Evolutionary conservation across 2,113 vertebrate species (phyloP), one percentile per base, ranked within the genome.

Genomic region (Etheostoma spectabile): DNA sequence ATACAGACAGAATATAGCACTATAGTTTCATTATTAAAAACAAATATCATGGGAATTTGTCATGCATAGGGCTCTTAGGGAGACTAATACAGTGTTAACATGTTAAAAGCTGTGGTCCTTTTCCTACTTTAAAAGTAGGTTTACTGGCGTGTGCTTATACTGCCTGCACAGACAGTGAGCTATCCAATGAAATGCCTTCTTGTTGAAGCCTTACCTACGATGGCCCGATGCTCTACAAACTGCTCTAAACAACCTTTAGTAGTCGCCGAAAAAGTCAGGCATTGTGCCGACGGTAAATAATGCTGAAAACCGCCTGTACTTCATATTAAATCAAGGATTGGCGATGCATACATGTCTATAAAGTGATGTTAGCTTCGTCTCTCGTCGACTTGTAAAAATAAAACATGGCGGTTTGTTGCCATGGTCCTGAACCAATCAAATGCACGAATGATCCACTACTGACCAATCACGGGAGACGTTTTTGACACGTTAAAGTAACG

Each of bases 141-240:
- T 88, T 93, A 93, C 92, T 94, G 86, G 85, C 91, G 91, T 89
- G 92, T 92, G 87, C 85, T 86, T 90, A 94, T 96, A 95, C 95
- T 96, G 93, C 93, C 80, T 79, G 73, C 46, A 85, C 80, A 75
- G 74, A 51, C 85, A 10, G 21, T 14, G 60, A 61, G 85, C 70
- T 84, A 87, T 94, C 96, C 96, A 96, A 96, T 96, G 94, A 96
- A 95, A 93, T 89, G 74, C 80, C 90, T 86, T 79, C 94, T 96
- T 96, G 90, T 96, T 96, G 95, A 93, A 92, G 84, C 86, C 93
- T 94, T 95, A 95, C 94, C 94, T 92, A 86, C 77, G 63, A 61
- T 13, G 70, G 18, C 27, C 69, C 60, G 48, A 69, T 53, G 79
- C 68, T 77, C 56, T 59, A 61, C 62, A 66, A 86, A 83, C 51